Conservation (phyloP, 2,888 invertebrate species). For the Pterobdella sp. region DNA sequence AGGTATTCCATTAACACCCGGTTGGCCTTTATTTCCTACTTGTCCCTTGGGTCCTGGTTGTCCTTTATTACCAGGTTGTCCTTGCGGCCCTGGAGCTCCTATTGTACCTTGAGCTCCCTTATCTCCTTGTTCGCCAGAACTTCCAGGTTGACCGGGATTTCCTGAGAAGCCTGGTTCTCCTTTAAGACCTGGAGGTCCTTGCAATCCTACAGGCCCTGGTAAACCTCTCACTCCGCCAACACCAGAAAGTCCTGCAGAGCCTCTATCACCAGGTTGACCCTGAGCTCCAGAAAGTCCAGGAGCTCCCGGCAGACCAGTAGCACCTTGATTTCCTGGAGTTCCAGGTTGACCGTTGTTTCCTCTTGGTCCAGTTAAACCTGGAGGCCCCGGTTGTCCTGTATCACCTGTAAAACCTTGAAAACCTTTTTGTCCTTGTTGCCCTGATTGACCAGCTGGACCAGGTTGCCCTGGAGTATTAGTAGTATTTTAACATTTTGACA, state of each 20-base stretch:
- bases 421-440: conserved; percentile 32
- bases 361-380: conserved; percentile 11
- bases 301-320: conserved; percentile 32
- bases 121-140: conserved; percentile 22
- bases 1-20: conserved; percentile 4
- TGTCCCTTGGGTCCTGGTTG: conserved; percentile 28
- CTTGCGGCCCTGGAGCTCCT: conserved; percentile 30
- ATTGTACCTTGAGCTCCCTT: conserved; percentile 25
- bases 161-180: conserved; percentile 32
- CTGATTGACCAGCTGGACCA: conserved; percentile 40
- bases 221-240: conserved; percentile 36
- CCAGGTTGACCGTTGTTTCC: conserved; percentile 19
- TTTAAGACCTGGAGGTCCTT: conserved; percentile 62
- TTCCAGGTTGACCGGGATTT: conserved; percentile 24
- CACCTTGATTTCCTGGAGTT: conserved; percentile 20
- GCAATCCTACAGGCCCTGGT: conserved; percentile 51
- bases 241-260: conserved; percentile 29
- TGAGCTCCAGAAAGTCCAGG: conserved; percentile 28
- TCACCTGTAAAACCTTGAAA: conserved; percentile 1
- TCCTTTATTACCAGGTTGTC: conserved; percentile 29
- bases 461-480: not conserved
- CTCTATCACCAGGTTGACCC: conserved; percentile 29
- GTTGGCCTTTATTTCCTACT: conserved; percentile 28
- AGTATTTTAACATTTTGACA: not conserved
- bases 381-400: conserved; percentile 23